phyloP scores from a whole-genome alignment of 2,113 vertebrate genomes.

The Lophura nycthemera region DNA sequence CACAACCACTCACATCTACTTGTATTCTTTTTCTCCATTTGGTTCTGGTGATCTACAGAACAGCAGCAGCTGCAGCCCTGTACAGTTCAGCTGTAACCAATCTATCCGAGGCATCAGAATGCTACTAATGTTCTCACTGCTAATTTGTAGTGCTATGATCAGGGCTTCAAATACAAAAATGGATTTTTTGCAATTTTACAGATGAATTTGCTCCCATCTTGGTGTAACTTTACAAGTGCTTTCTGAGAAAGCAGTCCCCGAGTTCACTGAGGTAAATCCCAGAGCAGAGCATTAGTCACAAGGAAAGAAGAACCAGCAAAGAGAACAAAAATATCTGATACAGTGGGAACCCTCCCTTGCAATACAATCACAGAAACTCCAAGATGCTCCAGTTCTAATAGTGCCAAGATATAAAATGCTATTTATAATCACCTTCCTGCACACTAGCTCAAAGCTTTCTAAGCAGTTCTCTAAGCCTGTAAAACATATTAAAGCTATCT shows the following conservation, averaged over 20 bases:
- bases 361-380: background rate
- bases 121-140: background rate
- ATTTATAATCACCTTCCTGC: background rate
- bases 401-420: background rate
- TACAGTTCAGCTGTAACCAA: slow-evolving; percentile 13
- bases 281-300: background rate
- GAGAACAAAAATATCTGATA: background rate
- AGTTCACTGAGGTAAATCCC: background rate
- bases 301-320: background rate
- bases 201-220: background rate
- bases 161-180: background rate
- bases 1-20: background rate
- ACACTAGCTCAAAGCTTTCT: background rate
- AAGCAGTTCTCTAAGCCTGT: background rate
- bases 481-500: background rate
- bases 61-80: slow-evolving; percentile 11
- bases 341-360: background rate
- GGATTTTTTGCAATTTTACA: background rate
- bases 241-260: background rate
- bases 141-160: background rate
- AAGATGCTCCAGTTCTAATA: background rate
- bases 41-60: slow-evolving; percentile 44
- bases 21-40: slow-evolving; percentile 36
- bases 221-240: background rate
- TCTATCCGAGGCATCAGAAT: slow-evolving; percentile 4